Percentiles rank a stretch among this genome's conserved stretches.
Evolutionary conservation across 2,113 vertebrate genomes (phyloP).

Genomic region (Irena cyanogastra): DNA sequence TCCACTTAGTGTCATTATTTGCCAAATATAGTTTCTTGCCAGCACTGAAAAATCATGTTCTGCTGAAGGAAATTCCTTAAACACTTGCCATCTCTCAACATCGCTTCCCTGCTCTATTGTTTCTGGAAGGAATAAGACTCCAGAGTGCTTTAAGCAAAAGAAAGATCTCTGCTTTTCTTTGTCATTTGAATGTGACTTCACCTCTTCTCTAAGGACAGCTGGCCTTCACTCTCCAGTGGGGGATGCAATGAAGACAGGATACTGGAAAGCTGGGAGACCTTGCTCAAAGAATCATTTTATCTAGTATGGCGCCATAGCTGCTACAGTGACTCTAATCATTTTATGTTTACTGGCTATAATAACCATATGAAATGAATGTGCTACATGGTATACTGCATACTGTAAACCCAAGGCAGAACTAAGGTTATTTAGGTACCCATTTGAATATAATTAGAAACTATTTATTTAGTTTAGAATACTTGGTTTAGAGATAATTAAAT

Average conservation of each 20-base stretch:
- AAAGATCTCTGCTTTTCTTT: not conserved
- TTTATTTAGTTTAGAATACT: not conserved
- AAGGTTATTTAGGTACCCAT: not conserved
- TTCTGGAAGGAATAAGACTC: conserved; percentile 40
- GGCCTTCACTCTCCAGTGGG: not conserved
- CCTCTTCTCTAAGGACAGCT: conserved; percentile 17
- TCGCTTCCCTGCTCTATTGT: not conserved
- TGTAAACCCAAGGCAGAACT: conserved; percentile 6
- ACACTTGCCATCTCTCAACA: conserved; percentile 37
- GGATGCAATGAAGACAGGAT: not conserved
- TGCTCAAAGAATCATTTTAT: not conserved
- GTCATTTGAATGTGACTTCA: conserved; percentile 1
- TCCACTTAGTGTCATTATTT: conserved; percentile 26
- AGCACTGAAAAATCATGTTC: conserved; percentile 48
- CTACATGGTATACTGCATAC: not conserved
- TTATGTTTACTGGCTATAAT: conserved; percentile 18
- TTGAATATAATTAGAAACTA: not conserved
- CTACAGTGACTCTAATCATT: not conserved
- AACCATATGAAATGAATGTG: not conserved
- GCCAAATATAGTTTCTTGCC: conserved; percentile 14
- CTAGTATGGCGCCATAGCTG: not conserved
- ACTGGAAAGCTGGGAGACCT: not conserved
- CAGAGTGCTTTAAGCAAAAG: conserved; percentile 18
- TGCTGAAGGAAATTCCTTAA: conserved; percentile 40
- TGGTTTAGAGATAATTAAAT: conserved; percentile 14